A percentile compares a stretch with the other conserved stretches of the same genome.
Evolutionary conservation across 2,888 invertebrate genomes (phyloP).

Genomic region (Leucoptera coffeella): DNA sequence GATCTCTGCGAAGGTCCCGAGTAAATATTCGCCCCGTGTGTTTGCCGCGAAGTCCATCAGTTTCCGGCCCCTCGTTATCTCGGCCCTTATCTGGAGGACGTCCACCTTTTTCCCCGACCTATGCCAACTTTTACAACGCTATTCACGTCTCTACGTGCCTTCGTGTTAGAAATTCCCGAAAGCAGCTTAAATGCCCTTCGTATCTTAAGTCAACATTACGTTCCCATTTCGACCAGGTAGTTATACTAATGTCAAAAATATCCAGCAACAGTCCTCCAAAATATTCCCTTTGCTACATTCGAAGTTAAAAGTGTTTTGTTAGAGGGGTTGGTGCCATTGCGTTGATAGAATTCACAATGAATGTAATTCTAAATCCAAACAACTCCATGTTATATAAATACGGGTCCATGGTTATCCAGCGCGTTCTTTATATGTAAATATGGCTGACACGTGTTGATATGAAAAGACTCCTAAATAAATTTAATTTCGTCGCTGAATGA

Average conservation of each 20-base stretch:
- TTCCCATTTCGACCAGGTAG: too few relatives aligned
- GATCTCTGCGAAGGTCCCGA: too few relatives aligned
- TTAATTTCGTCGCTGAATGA: constrained; percentile 35
- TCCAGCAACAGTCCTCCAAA: too few relatives aligned
- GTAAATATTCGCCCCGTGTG: too few relatives aligned
- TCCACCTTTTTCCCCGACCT: constrained; percentile 25
- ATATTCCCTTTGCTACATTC: too few relatives aligned
- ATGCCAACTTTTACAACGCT: constrained; percentile 30
- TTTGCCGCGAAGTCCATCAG: too few relatives aligned
- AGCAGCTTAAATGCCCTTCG: constrained; percentile 27
- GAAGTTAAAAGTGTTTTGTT: too few relatives aligned
- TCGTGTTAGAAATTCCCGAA: constrained; percentile 28
- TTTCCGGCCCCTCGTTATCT: constrained; percentile 21
- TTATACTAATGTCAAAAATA: too few relatives aligned
- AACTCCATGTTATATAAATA: constrained; percentile 47
- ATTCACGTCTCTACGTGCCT: constrained; percentile 14
- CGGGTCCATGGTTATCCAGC: constrained; percentile 30
- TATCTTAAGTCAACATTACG: too few relatives aligned
- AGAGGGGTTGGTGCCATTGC: too few relatives aligned
- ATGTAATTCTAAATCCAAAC: too few relatives aligned
- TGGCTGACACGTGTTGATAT: constrained; percentile 32
- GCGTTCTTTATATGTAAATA: constrained; percentile 47
- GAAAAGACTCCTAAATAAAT: constrained; percentile 44
- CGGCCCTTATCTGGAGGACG: constrained; percentile 20
- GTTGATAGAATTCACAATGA: constrained; percentile 44